Conservation (phyloP, 2,113 vertebrate species). For the Bufo gargarizans region DNA sequence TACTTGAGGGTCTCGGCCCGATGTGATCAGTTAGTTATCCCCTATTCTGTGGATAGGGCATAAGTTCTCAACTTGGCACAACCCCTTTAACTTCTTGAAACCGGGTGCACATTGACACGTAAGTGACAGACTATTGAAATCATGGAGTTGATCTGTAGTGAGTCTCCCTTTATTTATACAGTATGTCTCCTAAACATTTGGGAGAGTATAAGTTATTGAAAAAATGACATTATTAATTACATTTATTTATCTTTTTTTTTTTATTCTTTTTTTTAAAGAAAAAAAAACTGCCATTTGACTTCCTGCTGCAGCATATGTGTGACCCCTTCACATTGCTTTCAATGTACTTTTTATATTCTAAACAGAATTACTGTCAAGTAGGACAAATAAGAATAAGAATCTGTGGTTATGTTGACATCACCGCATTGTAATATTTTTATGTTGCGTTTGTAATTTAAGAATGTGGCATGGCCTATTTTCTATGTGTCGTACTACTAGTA, state of each 20-base stretch:
- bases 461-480: not conserved
- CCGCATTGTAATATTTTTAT: constrained; percentile 4
- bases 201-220: too few species aligned
- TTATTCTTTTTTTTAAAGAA: not conserved
- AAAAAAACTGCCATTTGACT: not conserved
- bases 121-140: too few species aligned
- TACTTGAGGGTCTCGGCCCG: too few species aligned
- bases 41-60: too few species aligned
- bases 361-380: not conserved
- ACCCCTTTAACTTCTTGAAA: too few species aligned
- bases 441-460: constrained; percentile 14
- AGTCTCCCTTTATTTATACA: too few species aligned
- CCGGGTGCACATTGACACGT: too few species aligned
- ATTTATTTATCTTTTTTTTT: not conserved
- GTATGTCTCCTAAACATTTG: too few species aligned
- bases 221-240: not conserved
- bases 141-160: too few species aligned
- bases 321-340: not conserved
- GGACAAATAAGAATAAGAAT: constrained; percentile 1
- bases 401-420: constrained; percentile 6
- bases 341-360: constrained; percentile 6
- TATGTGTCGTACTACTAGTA: not conserved
- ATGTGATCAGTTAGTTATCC: too few species aligned
- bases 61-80: too few species aligned
- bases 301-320: not conserved